These are phyloP conservation scores for Drosophila prolongata DNA, from an alignment of 2,888 invertebrate genomes.

Conservation along the genomic window DNA sequence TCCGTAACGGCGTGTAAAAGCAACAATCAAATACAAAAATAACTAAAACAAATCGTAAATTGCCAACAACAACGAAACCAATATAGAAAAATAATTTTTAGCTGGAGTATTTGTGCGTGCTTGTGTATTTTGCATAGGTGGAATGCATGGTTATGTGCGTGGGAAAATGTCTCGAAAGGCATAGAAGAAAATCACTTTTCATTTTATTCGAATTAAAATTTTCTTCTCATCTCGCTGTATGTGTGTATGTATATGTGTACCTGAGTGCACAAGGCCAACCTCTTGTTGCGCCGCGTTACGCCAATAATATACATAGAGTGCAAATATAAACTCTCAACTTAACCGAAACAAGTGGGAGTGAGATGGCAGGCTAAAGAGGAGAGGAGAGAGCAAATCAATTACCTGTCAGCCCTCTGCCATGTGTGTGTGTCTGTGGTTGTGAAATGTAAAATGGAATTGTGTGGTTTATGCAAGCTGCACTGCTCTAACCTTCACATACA, in stretches of 20 bases:
- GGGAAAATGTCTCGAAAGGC: slow-evolving; percentile 40
- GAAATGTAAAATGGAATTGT: slow-evolving; percentile 46
- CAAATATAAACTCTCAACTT: slow-evolving; percentile 47
- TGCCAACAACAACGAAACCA: slow-evolving; percentile 3
- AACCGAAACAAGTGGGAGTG: slow-evolving; percentile 23
- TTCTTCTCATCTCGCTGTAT: slow-evolving; percentile 21
- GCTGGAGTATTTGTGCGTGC: slow-evolving; percentile 16
- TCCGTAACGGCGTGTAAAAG: slow-evolving; percentile 25
- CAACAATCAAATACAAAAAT: slow-evolving; percentile 34
- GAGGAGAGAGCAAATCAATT: slow-evolving; percentile 42
- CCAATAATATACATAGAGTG: slow-evolving; percentile 39
- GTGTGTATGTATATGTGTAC: slow-evolving; percentile 38
- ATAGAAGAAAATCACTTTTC: slow-evolving; percentile 37
- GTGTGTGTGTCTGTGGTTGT: slow-evolving; percentile 30
- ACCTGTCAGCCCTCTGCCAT: slow-evolving; percentile 37
- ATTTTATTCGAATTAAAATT: slow-evolving; percentile 35
- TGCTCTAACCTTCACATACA: slow-evolving; percentile 6
- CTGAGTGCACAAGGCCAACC: slow-evolving; percentile 55
- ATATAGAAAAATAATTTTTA: slow-evolving; percentile 28
- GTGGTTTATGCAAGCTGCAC: slow-evolving; percentile 22
- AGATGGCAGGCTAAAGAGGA: slow-evolving; percentile 1
- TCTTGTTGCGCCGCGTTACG: slow-evolving; percentile 55
- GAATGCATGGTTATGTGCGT: slow-evolving; percentile 25
- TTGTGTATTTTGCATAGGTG: slow-evolving; percentile 6
- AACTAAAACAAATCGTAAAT: slow-evolving; percentile 32